A percentile compares a stretch with the other conserved stretches of the same genome.
Evolutionary conservation across 2,797 vertebrate genomes (phyloP).

Genomic region (Sarcoramphus papa): DNA sequence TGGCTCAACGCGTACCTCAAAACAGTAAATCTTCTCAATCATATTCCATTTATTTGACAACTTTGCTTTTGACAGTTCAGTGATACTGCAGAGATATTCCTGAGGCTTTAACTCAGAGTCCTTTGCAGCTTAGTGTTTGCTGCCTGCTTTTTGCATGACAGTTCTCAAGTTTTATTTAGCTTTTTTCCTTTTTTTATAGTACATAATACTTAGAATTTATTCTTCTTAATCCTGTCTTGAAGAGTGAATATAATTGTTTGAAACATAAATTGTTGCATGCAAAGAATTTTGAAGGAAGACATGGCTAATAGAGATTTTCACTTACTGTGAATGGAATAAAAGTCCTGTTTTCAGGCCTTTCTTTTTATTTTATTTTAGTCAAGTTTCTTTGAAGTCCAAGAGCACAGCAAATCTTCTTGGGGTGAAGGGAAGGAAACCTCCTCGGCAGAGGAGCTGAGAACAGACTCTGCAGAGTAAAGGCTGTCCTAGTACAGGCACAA

Average conservation of each 20-base stretch:
- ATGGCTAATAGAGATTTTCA: background rate
- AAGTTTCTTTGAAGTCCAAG: background rate
- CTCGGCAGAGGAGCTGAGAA: background rate
- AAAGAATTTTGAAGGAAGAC: background rate
- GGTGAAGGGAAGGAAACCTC: background rate
- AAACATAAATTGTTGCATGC: background rate
- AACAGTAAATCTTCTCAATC: background rate
- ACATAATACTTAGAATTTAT: background rate
- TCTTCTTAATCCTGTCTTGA: background rate
- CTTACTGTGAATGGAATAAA: background rate
- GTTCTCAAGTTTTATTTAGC: background rate
- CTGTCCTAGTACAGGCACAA: background rate
- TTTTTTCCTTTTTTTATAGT: background rate
- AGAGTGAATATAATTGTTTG: background rate
- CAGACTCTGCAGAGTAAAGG: background rate
- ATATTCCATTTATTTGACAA: background rate
- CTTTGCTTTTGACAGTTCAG: background rate
- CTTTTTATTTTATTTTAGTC: background rate
- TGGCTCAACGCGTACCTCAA: background rate
- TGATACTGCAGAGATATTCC: background rate
- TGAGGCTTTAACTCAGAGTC: background rate
- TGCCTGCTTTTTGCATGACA: background rate
- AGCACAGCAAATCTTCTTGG: background rate
- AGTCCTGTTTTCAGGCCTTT: background rate
- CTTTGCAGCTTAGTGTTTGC: background rate